A percentile compares a stretch with the other conserved stretches of the same genome.
Conservation (phyloP, 2,888 invertebrate species). For the Toxonevra muliebris region DNA sequence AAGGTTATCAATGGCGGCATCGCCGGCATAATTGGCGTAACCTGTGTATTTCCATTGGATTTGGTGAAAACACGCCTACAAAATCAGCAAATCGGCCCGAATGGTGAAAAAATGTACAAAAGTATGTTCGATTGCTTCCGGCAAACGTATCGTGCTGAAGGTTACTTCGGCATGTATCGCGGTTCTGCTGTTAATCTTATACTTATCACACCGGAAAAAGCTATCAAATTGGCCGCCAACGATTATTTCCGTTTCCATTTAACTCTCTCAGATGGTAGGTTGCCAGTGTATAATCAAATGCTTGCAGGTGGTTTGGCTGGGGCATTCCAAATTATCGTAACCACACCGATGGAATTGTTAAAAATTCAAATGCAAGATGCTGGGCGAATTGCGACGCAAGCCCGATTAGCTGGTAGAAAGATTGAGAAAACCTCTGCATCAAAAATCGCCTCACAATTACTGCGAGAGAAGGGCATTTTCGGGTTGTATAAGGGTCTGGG, state of each 20-base stretch:
- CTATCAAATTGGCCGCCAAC: too few species aligned
- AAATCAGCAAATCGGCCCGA: constrained; percentile 88
- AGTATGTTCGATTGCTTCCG: constrained; percentile 95
- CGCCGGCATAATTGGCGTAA: constrained; percentile 95
- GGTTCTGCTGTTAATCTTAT: constrained; percentile 94
- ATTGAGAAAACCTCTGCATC: constrained; percentile 76
- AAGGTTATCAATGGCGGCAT: constrained; percentile 97
- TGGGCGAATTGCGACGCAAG: constrained; percentile 82
- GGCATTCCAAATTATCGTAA: constrained; percentile 92
- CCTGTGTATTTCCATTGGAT: constrained; percentile 95
- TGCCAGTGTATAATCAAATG: constrained; percentile 85
- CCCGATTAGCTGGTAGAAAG: constrained; percentile 70
- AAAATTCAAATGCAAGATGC: constrained; percentile 99
- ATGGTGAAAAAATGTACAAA: constrained; percentile 87
- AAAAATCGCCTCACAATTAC: constrained; percentile 74
- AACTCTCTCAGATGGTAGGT: constrained; percentile 72
- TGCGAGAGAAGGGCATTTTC: constrained; percentile 83
- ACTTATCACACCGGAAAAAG: too few species aligned
- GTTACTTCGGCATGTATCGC: constrained; percentile 96
- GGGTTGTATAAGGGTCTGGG: constrained; percentile 93
- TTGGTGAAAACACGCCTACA: constrained; percentile 95
- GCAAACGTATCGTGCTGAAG: constrained; percentile 90
- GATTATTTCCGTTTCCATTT: constrained; percentile 76
- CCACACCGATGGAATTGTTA: constrained; percentile 97
- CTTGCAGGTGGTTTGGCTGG: constrained; percentile 94